Base-by-base conservation (phyloP, 2,888 invertebrate genomes). In the Scaptomyza tumidula region DNA sequence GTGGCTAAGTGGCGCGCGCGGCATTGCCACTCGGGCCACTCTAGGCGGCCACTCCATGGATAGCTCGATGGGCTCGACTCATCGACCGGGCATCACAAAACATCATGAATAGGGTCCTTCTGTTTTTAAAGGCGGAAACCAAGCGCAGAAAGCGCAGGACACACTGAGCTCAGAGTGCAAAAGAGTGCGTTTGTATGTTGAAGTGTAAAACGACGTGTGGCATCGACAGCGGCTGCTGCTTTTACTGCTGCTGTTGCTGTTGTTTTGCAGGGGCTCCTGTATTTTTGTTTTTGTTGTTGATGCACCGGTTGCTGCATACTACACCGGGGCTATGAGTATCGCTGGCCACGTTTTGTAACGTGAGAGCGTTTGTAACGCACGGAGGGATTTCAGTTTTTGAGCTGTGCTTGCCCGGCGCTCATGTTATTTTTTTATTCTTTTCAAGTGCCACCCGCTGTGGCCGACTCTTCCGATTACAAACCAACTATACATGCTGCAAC, bases 121-220 rank as follows among this genome's bases (percentile, higher is more conserved):
- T 56, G 52, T 74, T 71, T 86, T 88, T 78, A 54, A 67, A 72
- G 87, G 88, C 83, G 84, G 87, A 75, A 75, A 67, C 41, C 6
- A 16, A 41, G 41, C 71, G 24, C 64, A 62, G 53, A 49, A 49
- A 39, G 59, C 44, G 13, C 44, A 44, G 44, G 24, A 13, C 44
- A 24, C 44, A 44, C 24, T 7, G 44, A 35, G 35, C 35, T n/a
- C 19, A n/a, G 46, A 60, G 31, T 31, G n/a, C 44, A 52, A 41
- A 10, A 41, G 44, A 52, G 65, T 69, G 64, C 69, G 50, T 65
- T 35, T 66, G 74, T 74, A 80, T 55, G 59, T 59, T 80, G 78
- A 86, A 88, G 87, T 86, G 87, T 72, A 86, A 86, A 73, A 71
- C 85, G 85, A 84, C 87, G 89, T 84, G 89, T 71, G 85, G 81